Evolutionary conservation across 1,140 invertebrate species (phyloP), one percentile per base, ranked within the genome.

Genomic region (Arion vulgaris): DNA sequence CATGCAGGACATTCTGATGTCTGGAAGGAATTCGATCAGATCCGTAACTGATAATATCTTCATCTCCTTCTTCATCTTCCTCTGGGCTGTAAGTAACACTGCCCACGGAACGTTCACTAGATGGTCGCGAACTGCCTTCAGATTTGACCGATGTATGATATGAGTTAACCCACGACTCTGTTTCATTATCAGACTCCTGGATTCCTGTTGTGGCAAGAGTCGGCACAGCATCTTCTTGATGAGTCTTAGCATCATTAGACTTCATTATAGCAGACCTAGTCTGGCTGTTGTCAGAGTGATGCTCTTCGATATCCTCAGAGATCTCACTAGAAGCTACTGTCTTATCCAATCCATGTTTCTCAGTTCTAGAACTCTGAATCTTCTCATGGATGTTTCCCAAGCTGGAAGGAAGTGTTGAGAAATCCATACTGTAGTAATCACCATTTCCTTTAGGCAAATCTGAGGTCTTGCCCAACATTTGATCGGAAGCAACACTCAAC

Each of bases 381-480:
- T 83, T 85, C 19, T 77, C 79, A 71, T 84, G 82, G 11, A 69
- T 79, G 26, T 85, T 62, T 28, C 69, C 83, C 36, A 83, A 75
- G 57, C 76, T 87, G 4, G 86, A 85, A 23, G 53, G 62, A n/a
- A 69, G 66, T 17, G 83, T 83, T 26, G 82, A 74, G 78, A 89
- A 89, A 71, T 89, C 88, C 78, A 85, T 75, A 28, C 84, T 85
- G 82, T 90, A 89, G 39, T 81, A 85, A 11, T 68, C 49, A 28
- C 85, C 85, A 39, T 87, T 84, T 0, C 85, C 85, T 49, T 75
- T 74, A 26, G 39, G 0, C 45, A 71, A 51, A n/a, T 69, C 72
- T 74, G 62, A 62, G 13, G 32, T 39, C 41, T 76, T 66, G 34
- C 19, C 28, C 17, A 17, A 19, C 38, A 15, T 26, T n/a, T n/a